Evolutionary conservation across 2,888 invertebrate species (phyloP).

Genomic region (Drosophila pegasa): DNA sequence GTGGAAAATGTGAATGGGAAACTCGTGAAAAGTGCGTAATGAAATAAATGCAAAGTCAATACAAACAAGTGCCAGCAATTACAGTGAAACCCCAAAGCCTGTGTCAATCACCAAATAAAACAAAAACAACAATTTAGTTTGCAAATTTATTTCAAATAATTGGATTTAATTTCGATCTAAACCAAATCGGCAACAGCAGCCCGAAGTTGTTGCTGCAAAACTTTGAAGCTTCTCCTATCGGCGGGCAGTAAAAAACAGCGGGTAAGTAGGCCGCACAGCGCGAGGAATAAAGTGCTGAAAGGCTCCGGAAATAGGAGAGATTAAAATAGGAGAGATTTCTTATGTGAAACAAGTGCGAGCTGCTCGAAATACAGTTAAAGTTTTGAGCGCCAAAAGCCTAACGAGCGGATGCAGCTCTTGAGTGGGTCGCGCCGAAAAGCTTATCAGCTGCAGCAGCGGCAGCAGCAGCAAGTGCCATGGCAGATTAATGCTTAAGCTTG

Average conservation of each 20-base stretch:
- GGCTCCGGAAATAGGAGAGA: conserved; percentile 10
- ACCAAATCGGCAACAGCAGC: conserved; percentile 12
- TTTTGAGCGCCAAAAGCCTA: conserved; percentile 1
- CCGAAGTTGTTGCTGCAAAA: conserved; percentile 6
- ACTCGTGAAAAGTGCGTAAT: conserved; percentile 29
- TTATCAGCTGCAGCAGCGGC: conserved; percentile 24
- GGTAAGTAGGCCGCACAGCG: conserved; percentile 48
- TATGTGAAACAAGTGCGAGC: conserved; percentile 8
- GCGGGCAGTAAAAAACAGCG: conserved; percentile 53
- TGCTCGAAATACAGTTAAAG: conserved; percentile 12
- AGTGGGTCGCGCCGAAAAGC: conserved; percentile 29
- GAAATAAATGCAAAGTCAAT: conserved; percentile 19
- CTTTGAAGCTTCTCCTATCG: conserved; percentile 22
- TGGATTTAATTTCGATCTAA: conserved; percentile 47
- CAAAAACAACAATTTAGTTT: conserved; percentile 32
- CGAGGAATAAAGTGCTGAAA: conserved; percentile 41
- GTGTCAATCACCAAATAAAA: conserved; percentile 14
- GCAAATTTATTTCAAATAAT: conserved; percentile 40
- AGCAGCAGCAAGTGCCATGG: not conserved
- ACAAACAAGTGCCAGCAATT: conserved; percentile 29
- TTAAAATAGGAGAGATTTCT: conserved; percentile 1
- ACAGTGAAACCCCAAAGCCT: conserved; percentile 3
- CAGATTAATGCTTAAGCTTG: conserved; percentile 23
- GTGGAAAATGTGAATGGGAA: conserved; percentile 37
- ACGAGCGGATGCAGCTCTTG: conserved; percentile 16